phyloP scores from a whole-genome alignment of 2,797 vertebrate species.

The Odontamblyopus rebecca region DNA sequence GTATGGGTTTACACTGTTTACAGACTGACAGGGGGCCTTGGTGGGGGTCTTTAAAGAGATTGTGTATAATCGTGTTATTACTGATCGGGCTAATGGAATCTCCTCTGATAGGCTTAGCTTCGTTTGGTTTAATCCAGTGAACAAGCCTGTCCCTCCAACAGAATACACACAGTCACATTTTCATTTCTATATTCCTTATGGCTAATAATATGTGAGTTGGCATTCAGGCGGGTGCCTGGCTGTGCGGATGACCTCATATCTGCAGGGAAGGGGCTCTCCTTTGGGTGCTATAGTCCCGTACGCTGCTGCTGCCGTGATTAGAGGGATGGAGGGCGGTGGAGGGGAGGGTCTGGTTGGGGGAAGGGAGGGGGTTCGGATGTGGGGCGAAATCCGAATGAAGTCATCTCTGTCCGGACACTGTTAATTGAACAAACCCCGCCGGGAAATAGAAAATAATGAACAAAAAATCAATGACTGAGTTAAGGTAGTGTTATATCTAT shows the following conservation, averaged over 20 bases:
- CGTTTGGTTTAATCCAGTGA: constrained; percentile 56
- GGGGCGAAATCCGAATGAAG: constrained; percentile 62
- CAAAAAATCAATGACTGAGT: neutral
- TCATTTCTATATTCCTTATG: neutral
- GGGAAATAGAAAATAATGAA: neutral
- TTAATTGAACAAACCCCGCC: constrained; percentile 54
- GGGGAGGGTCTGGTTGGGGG: neutral
- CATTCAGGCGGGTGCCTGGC: constrained; percentile 3
- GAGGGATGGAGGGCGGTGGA: neutral
- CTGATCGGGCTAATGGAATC: constrained; percentile 66
- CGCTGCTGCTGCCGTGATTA: constrained; percentile 28
- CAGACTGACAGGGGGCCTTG: neutral
- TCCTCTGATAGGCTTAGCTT: constrained; percentile 59
- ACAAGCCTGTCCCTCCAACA: constrained; percentile 46
- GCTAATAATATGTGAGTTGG: constrained; percentile 7
- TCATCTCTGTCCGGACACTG: constrained; percentile 64
- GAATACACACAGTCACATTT: neutral
- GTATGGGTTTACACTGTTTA: neutral
- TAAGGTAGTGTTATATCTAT: neutral
- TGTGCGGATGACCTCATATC: constrained; percentile 68
- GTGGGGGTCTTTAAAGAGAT: constrained; percentile 19
- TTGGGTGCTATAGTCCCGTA: constrained; percentile 54
- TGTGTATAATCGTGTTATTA: constrained; percentile 64
- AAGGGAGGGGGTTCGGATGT: constrained; percentile 2
- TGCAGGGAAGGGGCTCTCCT: constrained; percentile 54